Evolutionary conservation across 1,140 invertebrate genomes (phyloP).

Genomic region (Cepaea nemoralis): DNA sequence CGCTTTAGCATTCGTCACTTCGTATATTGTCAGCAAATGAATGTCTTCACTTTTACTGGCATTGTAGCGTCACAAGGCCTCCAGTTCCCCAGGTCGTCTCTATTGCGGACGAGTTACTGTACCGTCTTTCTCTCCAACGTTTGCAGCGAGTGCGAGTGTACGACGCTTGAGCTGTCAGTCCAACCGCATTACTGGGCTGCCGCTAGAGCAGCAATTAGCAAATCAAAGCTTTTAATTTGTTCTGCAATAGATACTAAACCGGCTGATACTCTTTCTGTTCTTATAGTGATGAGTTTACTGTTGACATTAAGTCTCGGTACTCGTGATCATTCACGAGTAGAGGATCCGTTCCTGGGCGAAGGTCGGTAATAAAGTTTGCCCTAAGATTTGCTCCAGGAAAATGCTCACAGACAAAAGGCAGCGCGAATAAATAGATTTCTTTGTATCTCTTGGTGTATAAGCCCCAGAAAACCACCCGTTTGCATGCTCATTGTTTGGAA

Average conservation of each 20-base stretch:
- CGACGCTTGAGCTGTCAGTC: neutral
- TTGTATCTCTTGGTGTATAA: too few relatives aligned
- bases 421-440: too few relatives aligned
- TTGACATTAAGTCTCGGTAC: neutral
- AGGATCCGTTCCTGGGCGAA: neutral
- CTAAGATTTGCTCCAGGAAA: neutral
- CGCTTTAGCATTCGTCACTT: neutral
- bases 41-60: neutral
- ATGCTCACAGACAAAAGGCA: too few relatives aligned
- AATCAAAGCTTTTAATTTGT: constrained; percentile 16
- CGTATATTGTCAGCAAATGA: neutral
- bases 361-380: neutral
- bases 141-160: neutral
- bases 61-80: neutral
- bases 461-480: too few relatives aligned
- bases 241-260: constrained; percentile 8
- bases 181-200: neutral
- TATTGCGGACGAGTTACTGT: neutral
- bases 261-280: neutral
- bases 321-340: neutral
- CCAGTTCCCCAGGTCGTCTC: neutral
- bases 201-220: neutral
- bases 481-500: too few relatives aligned
- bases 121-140: neutral
- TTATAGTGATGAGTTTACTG: neutral